phyloP scores from a whole-genome alignment of 2,797 vertebrate genomes.

The Tauraco hartlaubi region DNA sequence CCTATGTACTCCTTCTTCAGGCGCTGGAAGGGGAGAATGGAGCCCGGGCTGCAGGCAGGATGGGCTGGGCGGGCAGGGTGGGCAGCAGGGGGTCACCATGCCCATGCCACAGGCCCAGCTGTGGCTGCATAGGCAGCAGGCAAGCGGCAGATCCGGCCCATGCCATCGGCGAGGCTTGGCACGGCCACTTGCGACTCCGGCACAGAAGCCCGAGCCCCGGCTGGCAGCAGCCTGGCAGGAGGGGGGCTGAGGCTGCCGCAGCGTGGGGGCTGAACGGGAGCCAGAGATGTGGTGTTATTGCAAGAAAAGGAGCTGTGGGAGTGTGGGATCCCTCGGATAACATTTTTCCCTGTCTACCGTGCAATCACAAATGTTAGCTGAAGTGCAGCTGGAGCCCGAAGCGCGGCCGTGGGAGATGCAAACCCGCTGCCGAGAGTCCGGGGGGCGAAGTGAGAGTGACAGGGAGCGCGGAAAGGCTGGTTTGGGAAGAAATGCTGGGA shows the following conservation, averaged over 20 bases:
- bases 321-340: background rate
- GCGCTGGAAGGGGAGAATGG: background rate
- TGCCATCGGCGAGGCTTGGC: accelerated
- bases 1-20: background rate
- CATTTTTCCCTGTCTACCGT: background rate
- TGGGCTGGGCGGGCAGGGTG: background rate
- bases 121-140: accelerated
- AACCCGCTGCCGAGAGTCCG: accelerated
- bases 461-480: background rate
- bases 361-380: background rate
- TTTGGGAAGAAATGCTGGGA: background rate
- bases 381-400: background rate
- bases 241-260: background rate
- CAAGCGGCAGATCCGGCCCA: background rate
- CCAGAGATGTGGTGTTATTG: background rate
- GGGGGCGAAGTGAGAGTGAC: accelerated
- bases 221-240: background rate
- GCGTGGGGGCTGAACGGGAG: background rate
- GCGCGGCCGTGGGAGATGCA: background rate
- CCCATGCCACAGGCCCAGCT: background rate
- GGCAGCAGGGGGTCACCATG: background rate
- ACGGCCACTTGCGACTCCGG: accelerated
- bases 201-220: background rate
- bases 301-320: background rate
- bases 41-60: background rate